Base-by-base conservation (phyloP, 2,888 invertebrate species). In the Sarcophaga rosellei region DNA sequence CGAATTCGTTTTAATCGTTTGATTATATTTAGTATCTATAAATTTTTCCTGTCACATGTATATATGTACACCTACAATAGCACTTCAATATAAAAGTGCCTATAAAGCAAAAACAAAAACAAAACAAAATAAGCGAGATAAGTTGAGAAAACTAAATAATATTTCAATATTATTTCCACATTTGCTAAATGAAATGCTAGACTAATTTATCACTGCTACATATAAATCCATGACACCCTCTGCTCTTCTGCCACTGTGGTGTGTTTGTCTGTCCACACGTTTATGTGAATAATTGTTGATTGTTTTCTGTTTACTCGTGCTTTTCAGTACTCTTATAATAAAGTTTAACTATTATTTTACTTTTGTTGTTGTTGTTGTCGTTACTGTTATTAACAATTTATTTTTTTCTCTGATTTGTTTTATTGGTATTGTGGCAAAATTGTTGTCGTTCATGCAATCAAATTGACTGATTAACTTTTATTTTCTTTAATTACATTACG, bases 381-480 rank as follows among this genome's bases (percentile, higher is more conserved):
- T 21, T 73, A 23, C 44, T 68, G 45, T 35, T 76, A 70, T 74
- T 79, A 53, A 70, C 25, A 72, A 23, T 76, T 35, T 66, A 5
- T 45, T 81, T 68, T 59, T 76, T 62, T 61, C n/a, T 66, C 25
- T 20, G 59, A 53, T 25, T 66, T 77, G 6, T 72, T 84, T 86
- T 76, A 82, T 82, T 73, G 79, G 11, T 80, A 77, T 47, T 86
- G 86, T 86, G 77, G 81, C 86, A 86, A 86, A 86, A 84, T 53
- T 53, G 84, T 86, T 77, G 81, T 68, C 77, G 65, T 47, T 81
- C 76, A 61, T 86, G 87, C 87, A 87, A 87, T 86, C 84, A 87
- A 87, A 87, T 87, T 62, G 85, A 81, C 85, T 87, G 77, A 87
- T 87, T 87, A 87, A 87, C 83, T 87, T 85, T 82, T 84, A 82